These are phyloP conservation scores for Liasis olivaceus DNA, from an alignment of 2,797 vertebrate genomes.

Conservation along the genomic window DNA sequence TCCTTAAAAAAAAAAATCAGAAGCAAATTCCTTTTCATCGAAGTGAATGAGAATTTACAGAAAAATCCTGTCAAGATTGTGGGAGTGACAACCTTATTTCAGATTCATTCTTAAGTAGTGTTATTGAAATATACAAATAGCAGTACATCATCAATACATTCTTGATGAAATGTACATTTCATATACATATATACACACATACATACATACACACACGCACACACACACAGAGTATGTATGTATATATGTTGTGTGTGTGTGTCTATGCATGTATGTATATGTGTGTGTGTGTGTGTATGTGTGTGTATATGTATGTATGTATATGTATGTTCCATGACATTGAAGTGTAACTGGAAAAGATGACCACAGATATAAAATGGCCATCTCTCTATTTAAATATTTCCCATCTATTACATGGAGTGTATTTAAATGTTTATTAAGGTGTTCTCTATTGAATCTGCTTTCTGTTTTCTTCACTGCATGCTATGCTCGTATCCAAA, in stretches of 20 bases:
- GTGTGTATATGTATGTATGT: not conserved
- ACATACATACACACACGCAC: no score
- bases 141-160: not conserved
- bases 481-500: not conserved
- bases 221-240: no score
- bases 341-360: not conserved
- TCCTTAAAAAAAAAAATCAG: no score
- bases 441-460: not conserved
- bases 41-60: no score
- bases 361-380: not conserved
- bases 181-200: not conserved
- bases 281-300: not conserved
- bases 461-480: constrained; percentile 22
- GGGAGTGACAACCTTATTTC: not conserved
- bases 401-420: not conserved
- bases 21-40: no score
- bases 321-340: not conserved
- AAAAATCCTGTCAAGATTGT: not conserved
- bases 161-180: not conserved
- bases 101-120: not conserved
- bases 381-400: constrained; percentile 14
- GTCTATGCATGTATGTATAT: no score
- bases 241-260: no score
- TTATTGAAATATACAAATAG: not conserved
- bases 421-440: not conserved